Evolutionary conservation across 1,140 invertebrate genomes (phyloP).

Genomic region (Leptestheria dahalacensis): DNA sequence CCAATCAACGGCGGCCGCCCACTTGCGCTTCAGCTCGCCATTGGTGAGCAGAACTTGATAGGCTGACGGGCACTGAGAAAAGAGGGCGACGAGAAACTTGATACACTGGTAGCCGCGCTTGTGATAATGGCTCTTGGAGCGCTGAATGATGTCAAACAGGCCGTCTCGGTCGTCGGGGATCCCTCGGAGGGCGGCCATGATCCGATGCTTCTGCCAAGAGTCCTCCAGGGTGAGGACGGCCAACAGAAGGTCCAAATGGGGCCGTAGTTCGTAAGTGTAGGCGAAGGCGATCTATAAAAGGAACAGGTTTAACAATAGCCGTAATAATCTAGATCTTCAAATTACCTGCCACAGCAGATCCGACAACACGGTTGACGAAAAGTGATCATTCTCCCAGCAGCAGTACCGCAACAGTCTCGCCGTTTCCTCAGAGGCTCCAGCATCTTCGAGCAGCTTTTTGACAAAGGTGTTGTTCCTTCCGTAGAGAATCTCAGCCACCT

Average conservation of each 20-base stretch:
- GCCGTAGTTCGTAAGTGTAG: conserved; percentile 82
- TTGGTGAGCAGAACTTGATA: conserved; percentile 58
- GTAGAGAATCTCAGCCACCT: conserved; percentile 66
- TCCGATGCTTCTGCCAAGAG: conserved; percentile 85
- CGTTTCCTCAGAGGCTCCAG: conserved; percentile 76
- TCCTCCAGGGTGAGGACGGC: conserved; percentile 80
- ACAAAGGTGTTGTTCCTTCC: conserved; percentile 51
- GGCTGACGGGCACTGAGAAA: conserved; percentile 61
- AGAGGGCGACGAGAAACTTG: conserved; percentile 81
- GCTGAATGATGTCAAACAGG: conserved; percentile 78
- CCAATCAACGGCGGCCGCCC: conserved; percentile 80
- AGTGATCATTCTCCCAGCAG: conserved; percentile 90
- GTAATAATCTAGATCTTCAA: too few species aligned
- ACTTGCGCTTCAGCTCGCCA: conserved; percentile 64
- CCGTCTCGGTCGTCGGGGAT: conserved; percentile 84
- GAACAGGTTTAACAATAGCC: too few species aligned
- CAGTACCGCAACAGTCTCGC: conserved; percentile 78
- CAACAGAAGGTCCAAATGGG: conserved; percentile 77
- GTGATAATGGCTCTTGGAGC: conserved; percentile 86
- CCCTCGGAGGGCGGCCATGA: conserved; percentile 81
- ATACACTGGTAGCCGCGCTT: conserved; percentile 94
- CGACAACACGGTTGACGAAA: conserved; percentile 70
- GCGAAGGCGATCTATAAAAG: conserved; percentile 67
- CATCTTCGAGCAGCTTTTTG: conserved; percentile 90
- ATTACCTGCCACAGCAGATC: conserved; percentile 75